Base-by-base conservation (phyloP, 2,888 invertebrate species). In the Portevinia maculata region DNA sequence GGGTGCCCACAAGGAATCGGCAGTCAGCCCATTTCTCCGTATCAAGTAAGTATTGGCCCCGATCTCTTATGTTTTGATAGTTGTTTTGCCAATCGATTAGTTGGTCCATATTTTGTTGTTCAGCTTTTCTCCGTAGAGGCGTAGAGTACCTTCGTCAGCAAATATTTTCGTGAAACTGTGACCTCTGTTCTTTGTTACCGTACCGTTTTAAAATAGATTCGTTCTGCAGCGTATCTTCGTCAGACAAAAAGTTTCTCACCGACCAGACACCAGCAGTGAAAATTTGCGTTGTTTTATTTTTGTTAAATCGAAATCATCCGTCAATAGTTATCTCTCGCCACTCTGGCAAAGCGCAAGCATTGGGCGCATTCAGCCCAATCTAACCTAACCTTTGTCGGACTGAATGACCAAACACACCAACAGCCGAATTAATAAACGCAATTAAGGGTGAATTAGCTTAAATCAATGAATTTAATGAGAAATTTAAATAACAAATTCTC, bases 1-100 rank as follows among this genome's bases (percentile, higher is more conserved):
- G 94, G 7, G 94, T 93, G 0, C 96, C 96, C 46, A 96, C 96
- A 79, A 96, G 91, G 87, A 97, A 97, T 13, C 94, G 93, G 88
- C 96, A 96, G 87, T 97, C 96, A 9, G 95, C 93, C 96, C 96
- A 96, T 90, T 95, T 94, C 59, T 94, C 95, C 1, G 94, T 94
- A 87, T 95, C 94, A n/a, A 96, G 90, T 9, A 97, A 90, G 88
- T 95, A 94, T 76, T 93, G 93, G 0, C 95, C 95, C 65, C 96
- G 92, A 88, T 95, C 94, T 84, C 94, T 94, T 59, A 96, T 92
- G 87, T 93, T 93, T 55, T 94, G 93, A 86, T 94, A 94, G 79
- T 93, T 93, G 70, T 94, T 92, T 90, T 96, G 96, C 96, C 96
- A 96, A 88, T 96, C 96, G 89, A 87, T 62, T 7, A 73, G 60